Conservation (phyloP, 2,888 invertebrate genomes). For the Sesia bembeciformis region DNA sequence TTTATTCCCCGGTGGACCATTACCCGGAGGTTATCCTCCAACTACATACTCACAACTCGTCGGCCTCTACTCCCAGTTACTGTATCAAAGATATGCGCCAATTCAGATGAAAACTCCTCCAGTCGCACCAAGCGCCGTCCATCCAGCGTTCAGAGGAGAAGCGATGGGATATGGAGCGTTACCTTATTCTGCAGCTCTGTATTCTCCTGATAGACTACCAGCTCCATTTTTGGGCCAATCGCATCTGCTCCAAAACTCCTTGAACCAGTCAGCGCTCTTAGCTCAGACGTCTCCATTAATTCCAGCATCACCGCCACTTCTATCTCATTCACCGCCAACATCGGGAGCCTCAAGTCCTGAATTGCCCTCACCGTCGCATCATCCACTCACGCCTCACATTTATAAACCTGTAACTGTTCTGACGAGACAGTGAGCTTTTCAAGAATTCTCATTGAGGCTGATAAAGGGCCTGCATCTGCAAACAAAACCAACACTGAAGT, state of each 20-base stretch:
- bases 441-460: constrained; percentile 23
- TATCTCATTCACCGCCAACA: constrained; percentile 45
- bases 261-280: constrained; percentile 31
- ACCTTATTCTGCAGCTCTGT: constrained; percentile 51
- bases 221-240: constrained; percentile 41
- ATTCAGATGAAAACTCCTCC: constrained; percentile 69
- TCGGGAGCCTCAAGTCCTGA: constrained; percentile 59
- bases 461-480: constrained; percentile 10
- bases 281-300: constrained; percentile 39
- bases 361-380: constrained; percentile 50
- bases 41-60: constrained; percentile 74
- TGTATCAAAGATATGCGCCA: constrained; percentile 80
- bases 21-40: constrained; percentile 74
- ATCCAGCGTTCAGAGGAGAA: constrained; percentile 64
- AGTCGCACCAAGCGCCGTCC: constrained; percentile 67
- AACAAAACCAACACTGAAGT: neutral
- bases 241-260: constrained; percentile 34
- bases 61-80: constrained; percentile 75
- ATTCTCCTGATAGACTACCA: constrained; percentile 42
- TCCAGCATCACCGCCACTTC: constrained; percentile 55
- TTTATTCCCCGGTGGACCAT: constrained; percentile 76
- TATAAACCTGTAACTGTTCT: constrained; percentile 75
- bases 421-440: constrained; percentile 57
- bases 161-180: constrained; percentile 53
- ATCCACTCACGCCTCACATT: constrained; percentile 58